These are phyloP conservation scores for Actinernus sp. DNA, from an alignment of 92 coral and sea anemone genomes.

Conservation along the genomic window DNA sequence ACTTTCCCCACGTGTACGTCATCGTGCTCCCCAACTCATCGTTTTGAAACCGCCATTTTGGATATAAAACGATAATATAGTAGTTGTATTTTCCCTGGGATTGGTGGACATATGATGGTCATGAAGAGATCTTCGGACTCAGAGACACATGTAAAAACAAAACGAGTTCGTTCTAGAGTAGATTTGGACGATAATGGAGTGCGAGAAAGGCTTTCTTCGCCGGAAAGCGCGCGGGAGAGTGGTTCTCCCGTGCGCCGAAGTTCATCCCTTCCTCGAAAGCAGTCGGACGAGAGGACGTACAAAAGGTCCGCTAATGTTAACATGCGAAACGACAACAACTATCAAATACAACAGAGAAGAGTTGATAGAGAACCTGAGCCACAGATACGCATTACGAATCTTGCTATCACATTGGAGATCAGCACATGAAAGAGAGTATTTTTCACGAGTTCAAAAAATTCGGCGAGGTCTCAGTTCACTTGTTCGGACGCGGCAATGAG, in stretches of 20 bases:
- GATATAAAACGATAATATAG: conserved; percentile 69
- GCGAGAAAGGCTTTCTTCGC: conserved; percentile 95
- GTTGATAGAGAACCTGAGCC: conserved; percentile 90
- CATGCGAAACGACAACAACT: conserved; percentile 94
- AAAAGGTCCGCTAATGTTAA: conserved; percentile 88
- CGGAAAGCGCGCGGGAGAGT: conserved; percentile 98
- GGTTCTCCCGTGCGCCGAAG: conserved; percentile 98
- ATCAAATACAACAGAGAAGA: conserved; percentile 84
- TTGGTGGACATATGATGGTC: conserved; percentile 98
- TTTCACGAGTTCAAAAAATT: conserved; percentile 98
- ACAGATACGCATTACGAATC: conserved; percentile 90
- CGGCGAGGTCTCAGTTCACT: conserved; percentile 91
- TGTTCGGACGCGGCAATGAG: conserved; percentile 97
- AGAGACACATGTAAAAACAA: conserved; percentile 93
- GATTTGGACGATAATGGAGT: conserved; percentile 91
- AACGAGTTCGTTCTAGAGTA: conserved; percentile 92
- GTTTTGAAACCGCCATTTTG: conserved; percentile 90
- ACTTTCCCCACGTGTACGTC: conserved; percentile 96
- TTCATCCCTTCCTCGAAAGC: conserved; percentile 91
- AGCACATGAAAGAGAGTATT: conserved; percentile 87
- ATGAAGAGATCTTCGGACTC: conserved; percentile 99
- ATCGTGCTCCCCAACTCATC: conserved; percentile 68
- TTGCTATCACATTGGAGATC: conserved; percentile 89
- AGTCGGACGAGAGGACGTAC: conserved; percentile 88
- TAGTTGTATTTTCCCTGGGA: conserved; percentile 73